These are phyloP conservation scores for Paralvinella palmiformis DNA, from an alignment of 1,140 invertebrate species.

Conservation along the genomic window DNA sequence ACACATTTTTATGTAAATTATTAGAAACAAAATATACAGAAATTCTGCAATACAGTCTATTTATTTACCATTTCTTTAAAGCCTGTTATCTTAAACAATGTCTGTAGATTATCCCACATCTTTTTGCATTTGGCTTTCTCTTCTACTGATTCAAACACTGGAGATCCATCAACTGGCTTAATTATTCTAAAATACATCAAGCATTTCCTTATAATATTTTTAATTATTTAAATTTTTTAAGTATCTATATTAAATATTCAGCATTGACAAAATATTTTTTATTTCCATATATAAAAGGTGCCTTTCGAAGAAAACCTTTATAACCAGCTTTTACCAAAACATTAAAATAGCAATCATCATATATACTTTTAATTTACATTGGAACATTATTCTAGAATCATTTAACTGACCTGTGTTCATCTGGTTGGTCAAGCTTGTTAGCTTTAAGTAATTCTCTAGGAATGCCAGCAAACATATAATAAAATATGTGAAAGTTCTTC, in stretches of 20 bases:
- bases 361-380: too few species aligned
- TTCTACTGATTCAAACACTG: conserved; percentile 9
- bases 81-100: conserved; percentile 25
- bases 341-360: too few species aligned
- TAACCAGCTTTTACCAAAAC: too few species aligned
- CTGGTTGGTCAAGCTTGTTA: conserved; percentile 28
- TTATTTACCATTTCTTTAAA: conserved; percentile 10
- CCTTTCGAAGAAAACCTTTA: too few species aligned
- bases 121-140: conserved; percentile 17
- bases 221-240: too few species aligned
- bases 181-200: conserved; percentile 22
- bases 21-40: too few species aligned
- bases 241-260: too few species aligned
- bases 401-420: conserved; percentile 35
- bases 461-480: conserved; percentile 56
- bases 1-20: background rate
- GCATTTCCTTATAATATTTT: too few species aligned
- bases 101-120: conserved; percentile 28
- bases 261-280: background rate
- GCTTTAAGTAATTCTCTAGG: conserved; percentile 25
- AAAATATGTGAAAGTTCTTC: conserved; percentile 74
- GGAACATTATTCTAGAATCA: too few species aligned
- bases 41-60: background rate
- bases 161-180: background rate
- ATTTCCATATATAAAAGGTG: too few species aligned